Evolutionary conservation across 1,140 invertebrate genomes (phyloP).

Genomic region (Bombus pyrosoma): DNA sequence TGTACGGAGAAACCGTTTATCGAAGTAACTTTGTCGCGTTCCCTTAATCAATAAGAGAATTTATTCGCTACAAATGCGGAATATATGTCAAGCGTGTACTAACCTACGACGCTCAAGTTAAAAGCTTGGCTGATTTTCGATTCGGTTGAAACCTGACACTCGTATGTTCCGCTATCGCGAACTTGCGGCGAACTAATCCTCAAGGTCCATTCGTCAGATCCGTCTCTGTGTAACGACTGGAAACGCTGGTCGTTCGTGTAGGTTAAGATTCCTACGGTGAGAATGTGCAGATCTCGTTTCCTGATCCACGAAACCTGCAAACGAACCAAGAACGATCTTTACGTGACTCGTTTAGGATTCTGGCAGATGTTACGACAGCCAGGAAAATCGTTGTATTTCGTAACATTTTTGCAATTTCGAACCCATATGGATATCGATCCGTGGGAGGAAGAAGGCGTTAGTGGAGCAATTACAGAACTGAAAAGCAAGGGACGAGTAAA

Average conservation of each 20-base stretch:
- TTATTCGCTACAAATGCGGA: no score
- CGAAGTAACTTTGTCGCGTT: background rate
- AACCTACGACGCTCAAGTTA: conserved; percentile 91
- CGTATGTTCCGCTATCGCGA: conserved; percentile 89
- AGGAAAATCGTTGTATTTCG: no score
- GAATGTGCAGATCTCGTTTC: conserved; percentile 88
- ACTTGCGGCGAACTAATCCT: conserved; percentile 91
- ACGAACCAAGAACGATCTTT: conserved; percentile 16
- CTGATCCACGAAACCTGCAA: conserved; percentile 89
- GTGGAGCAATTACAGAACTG: background rate
- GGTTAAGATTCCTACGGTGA: conserved; percentile 88
- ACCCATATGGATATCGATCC: no score
- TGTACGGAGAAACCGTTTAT: no score
- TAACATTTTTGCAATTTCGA: no score
- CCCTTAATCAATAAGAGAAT: background rate
- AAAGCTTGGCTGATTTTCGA: conserved; percentile 93
- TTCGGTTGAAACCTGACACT: conserved; percentile 94
- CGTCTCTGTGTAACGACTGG: conserved; percentile 91
- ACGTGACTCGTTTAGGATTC: no score
- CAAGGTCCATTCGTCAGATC: conserved; percentile 94
- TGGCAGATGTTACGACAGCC: no score
- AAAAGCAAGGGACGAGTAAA: background rate
- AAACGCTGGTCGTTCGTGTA: conserved; percentile 91
- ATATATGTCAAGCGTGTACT: conserved; percentile 77
- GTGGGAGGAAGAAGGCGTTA: no score